A percentile compares a stretch with the other conserved stretches of the same genome.
Evolutionary conservation across 2,113 vertebrate genomes (phyloP).

Genomic region (Holacanthus passer): DNA sequence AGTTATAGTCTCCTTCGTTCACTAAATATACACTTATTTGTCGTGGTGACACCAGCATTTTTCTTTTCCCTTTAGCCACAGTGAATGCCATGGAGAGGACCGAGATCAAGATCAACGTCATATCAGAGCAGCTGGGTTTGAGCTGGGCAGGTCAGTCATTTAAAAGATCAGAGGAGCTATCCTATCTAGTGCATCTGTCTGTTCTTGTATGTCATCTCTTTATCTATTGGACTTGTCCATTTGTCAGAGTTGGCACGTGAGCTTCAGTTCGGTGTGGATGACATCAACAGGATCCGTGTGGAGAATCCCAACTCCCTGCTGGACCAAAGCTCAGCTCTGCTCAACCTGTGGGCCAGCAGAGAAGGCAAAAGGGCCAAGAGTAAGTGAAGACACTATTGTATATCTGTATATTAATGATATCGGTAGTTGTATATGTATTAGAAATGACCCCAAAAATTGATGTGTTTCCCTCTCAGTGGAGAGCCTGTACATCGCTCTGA

Average conservation of each 20-base stretch:
- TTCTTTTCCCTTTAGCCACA: slow-evolving; percentile 82
- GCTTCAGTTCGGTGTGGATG: slow-evolving; percentile 94
- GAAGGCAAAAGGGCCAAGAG: slow-evolving; percentile 92
- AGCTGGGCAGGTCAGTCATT: slow-evolving; percentile 95
- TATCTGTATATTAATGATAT: too few relatives aligned
- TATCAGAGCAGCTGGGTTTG: slow-evolving; percentile 94
- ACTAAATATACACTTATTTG: not conserved
- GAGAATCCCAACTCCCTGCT: slow-evolving; percentile 97
- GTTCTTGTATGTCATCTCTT: not conserved
- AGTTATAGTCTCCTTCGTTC: not conserved
- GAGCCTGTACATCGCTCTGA: slow-evolving; percentile 89
- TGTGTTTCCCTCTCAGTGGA: slow-evolving; percentile 85
- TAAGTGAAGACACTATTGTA: slow-evolving; percentile 78
- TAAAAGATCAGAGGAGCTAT: not conserved
- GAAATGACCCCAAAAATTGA: too few relatives aligned
- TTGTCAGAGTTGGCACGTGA: slow-evolving; percentile 93
- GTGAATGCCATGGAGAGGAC: slow-evolving; percentile 89
- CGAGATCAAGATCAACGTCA: slow-evolving; percentile 93
- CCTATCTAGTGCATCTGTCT: not conserved
- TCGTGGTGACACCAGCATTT: not conserved
- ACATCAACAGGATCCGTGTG: slow-evolving; percentile 96
- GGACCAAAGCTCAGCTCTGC: slow-evolving; percentile 93
- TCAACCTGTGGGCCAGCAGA: slow-evolving; percentile 92
- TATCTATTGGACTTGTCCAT: not conserved
- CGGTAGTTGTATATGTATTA: too few relatives aligned